Evolutionary conservation across 2,888 invertebrate species (phyloP).

Genomic region (Scaptomyza tumidula): DNA sequence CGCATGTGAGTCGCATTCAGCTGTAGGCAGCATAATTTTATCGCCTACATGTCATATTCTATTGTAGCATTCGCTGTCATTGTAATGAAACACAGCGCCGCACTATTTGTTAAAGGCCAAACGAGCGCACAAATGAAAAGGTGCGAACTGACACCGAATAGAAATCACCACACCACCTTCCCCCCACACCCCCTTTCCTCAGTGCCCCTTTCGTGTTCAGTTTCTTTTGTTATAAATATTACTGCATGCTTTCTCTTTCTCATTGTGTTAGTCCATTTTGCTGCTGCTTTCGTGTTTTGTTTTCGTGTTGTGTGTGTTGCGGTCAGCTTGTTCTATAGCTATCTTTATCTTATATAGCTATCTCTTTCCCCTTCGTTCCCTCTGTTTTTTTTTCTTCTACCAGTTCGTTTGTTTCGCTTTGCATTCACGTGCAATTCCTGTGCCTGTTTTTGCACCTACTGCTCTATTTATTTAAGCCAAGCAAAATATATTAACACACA

Average conservation of each 20-base stretch:
- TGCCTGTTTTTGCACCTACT: conserved; percentile 75
- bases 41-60: conserved; percentile 80
- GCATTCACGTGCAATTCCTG: conserved; percentile 69
- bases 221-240: conserved; percentile 60
- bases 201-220: conserved; percentile 9
- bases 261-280: conserved; percentile 41
- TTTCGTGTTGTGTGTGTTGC: conserved; percentile 45
- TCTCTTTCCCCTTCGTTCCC: neutral
- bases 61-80: conserved; percentile 76
- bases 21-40: conserved; percentile 75
- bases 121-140: conserved; percentile 69
- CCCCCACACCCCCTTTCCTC: conserved; percentile 14
- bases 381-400: neutral
- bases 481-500: conserved; percentile 64
- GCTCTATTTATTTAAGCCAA: conserved; percentile 47
- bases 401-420: conserved; percentile 17
- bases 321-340: conserved; percentile 62
- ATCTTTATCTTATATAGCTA: conserved; percentile 19
- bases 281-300: conserved; percentile 32
- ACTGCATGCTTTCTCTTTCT: conserved; percentile 37
- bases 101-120: conserved; percentile 73
- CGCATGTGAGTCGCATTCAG: conserved; percentile 25
- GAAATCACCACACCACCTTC: too few relatives aligned
- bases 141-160: conserved; percentile 74
- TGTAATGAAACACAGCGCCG: conserved; percentile 68